Base-by-base conservation (phyloP, 2,797 vertebrate species). In the Muraenolepis orangiensis region DNA sequence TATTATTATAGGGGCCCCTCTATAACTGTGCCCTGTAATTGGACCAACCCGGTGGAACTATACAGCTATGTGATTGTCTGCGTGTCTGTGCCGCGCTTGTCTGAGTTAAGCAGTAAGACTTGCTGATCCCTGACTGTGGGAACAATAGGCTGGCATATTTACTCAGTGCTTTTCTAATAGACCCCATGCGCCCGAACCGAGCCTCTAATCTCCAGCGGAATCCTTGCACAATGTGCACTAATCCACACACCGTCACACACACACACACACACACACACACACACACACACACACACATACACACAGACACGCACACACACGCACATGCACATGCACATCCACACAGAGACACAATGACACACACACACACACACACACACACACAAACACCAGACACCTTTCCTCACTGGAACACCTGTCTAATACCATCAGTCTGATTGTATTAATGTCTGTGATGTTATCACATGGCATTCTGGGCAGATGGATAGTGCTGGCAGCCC, bases 151-250 rank as follows among this genome's bases (percentile, higher is more conserved):
- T 34, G 51, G 70, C 79, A n/a, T 38, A 0, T 30, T 77, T 66
- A 83, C 76, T 78, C 83, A 66, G 38, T 83, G 74, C 82, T 74
- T 78, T 86, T 77, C 74, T 74, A 77, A 84, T 83, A 46, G 74
- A 75, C 72, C 74, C 74, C 26, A 6, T 20, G 71, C 82, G 81
- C 74, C 77, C 29, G 74, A 57, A 73, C 26, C 72, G 70, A 76
- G 72, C 32, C 64, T 51, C 76, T 89, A 87, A 90, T 89, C 86
- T 76, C 61, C 26, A 6, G 57, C 76, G 85, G 85, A 80, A 85
- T 78, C 34, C 76, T 67, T 34, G 79, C 80, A 75, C 73, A 70
- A 67, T 72, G 38, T 2, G 57, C 76, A 78, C 78, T 30, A 66
- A 74, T 36, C 66, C 40, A 14, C 42, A n/a, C 34, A 23, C 51